Conservation (phyloP, 1,140 invertebrate genomes). For the Lasioglossum baleicum region DNA sequence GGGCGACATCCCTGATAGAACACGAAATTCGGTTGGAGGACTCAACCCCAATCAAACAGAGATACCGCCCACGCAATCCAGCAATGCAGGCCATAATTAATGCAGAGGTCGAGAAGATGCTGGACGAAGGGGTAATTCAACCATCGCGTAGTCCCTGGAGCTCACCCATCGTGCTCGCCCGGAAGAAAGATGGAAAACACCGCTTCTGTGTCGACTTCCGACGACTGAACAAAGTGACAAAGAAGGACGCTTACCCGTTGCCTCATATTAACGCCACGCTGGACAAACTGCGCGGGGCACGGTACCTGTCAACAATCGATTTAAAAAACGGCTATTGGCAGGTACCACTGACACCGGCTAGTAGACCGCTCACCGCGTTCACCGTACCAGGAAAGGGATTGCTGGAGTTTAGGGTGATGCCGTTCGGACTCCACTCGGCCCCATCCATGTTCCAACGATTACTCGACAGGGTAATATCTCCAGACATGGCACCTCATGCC, state of each 20-base stretch:
- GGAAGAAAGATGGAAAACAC: constrained; percentile 6
- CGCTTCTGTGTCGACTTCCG: constrained; percentile 28
- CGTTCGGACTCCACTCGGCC: constrained; percentile 1
- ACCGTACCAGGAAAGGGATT: constrained; percentile 38
- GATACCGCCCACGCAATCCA: constrained; percentile 1
- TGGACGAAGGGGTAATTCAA: constrained; percentile 5
- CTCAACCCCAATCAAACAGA: not conserved
- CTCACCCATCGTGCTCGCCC: not conserved
- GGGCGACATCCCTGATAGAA: not conserved
- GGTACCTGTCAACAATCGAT: constrained; percentile 10
- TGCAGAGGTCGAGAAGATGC: not conserved
- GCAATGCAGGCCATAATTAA: not conserved
- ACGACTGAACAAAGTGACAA: not conserved
- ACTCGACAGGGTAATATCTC: constrained; percentile 67
- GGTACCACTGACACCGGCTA: not conserved
- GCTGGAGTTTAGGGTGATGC: too few relatives aligned
- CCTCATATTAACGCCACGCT: not conserved
- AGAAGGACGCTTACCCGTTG: constrained; percentile 11
- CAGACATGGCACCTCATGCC: constrained; percentile 43
- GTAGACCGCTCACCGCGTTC: constrained; percentile 69
- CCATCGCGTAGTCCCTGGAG: constrained; percentile 13
- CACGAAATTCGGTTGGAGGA: not conserved
- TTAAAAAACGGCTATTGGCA: not conserved
- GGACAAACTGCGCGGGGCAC: constrained; percentile 2
- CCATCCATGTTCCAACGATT: constrained; percentile 71